Conservation (phyloP, 2,888 invertebrate species). For the Crossocerus cetratus region DNA sequence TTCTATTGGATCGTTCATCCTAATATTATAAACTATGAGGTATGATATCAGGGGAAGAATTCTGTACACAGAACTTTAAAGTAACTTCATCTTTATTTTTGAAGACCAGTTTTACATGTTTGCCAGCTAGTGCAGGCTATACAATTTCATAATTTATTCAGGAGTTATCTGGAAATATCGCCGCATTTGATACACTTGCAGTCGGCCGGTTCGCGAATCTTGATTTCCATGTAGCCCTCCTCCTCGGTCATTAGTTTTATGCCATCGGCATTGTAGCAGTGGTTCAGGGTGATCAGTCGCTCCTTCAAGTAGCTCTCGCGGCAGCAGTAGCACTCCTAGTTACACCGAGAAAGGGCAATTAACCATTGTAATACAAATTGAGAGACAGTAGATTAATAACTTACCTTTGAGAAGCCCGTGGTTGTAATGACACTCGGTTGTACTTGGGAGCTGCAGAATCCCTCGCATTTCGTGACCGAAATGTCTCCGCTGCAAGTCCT, state of each 20-base stretch:
- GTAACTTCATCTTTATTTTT: too few species aligned
- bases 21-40: too few species aligned
- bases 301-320: slow-evolving; percentile 91
- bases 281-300: slow-evolving; percentile 86
- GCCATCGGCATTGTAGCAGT: slow-evolving; percentile 94
- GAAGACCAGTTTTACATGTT: too few species aligned
- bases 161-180: slow-evolving; percentile 83
- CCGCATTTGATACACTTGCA: slow-evolving; percentile 95
- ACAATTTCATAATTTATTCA: too few species aligned
- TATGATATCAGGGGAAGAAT: too few species aligned
- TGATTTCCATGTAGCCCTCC: slow-evolving; percentile 87
- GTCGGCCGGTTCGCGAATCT: slow-evolving; percentile 90
- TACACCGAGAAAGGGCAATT: slow-evolving; percentile 53
- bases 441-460: slow-evolving; percentile 93
- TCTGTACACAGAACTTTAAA: too few species aligned
- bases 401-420: slow-evolving; percentile 92
- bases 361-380: neutral
- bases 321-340: slow-evolving; percentile 94
- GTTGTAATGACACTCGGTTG: slow-evolving; percentile 93
- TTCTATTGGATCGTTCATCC: too few species aligned
- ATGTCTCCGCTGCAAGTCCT: slow-evolving; percentile 94
- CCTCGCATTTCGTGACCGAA: slow-evolving; percentile 95
- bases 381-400: neutral
- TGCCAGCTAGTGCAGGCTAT: too few species aligned
- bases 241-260: slow-evolving; percentile 85